phyloP scores from a whole-genome alignment of 2,113 vertebrate genomes.

The Cottus gobio region DNA sequence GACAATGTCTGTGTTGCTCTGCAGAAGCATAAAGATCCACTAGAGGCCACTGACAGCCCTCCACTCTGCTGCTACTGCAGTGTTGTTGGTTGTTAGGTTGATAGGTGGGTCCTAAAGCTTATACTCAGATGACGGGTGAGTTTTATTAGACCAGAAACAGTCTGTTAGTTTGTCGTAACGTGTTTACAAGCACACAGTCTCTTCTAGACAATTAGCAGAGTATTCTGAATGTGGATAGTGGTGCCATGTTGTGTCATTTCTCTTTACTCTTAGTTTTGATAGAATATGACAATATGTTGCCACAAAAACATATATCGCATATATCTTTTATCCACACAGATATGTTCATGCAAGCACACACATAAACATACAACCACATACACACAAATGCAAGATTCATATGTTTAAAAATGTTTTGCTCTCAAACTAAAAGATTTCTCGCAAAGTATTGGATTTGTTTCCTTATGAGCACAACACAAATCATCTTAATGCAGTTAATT shows the following conservation, averaged over 20 bases:
- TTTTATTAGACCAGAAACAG: neutral
- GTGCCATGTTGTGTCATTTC: slow-evolving; percentile 19
- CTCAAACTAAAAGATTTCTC: neutral
- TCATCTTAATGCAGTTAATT: neutral
- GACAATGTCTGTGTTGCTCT: neutral
- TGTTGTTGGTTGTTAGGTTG: neutral
- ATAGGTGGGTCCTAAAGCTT: neutral
- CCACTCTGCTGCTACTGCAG: neutral
- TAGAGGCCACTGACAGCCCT: slow-evolving; percentile 46
- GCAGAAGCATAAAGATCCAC: slow-evolving; percentile 43
- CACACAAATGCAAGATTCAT: neutral
- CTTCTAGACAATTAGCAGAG: slow-evolving; percentile 27
- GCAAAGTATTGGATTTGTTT: neutral
- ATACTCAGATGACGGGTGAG: slow-evolving; percentile 7
- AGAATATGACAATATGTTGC: neutral
- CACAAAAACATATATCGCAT: neutral
- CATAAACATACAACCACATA: neutral
- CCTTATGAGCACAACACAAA: neutral
- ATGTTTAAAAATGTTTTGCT: neutral
- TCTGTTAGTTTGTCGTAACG: neutral
- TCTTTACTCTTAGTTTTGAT: neutral
- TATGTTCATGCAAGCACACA: neutral
- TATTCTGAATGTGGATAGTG: slow-evolving; percentile 24
- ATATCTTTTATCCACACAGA: neutral
- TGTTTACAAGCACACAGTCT: slow-evolving; percentile 23